phyloP scores from a whole-genome alignment of 2,888 invertebrate species.

The Itoplectis maculator region DNA sequence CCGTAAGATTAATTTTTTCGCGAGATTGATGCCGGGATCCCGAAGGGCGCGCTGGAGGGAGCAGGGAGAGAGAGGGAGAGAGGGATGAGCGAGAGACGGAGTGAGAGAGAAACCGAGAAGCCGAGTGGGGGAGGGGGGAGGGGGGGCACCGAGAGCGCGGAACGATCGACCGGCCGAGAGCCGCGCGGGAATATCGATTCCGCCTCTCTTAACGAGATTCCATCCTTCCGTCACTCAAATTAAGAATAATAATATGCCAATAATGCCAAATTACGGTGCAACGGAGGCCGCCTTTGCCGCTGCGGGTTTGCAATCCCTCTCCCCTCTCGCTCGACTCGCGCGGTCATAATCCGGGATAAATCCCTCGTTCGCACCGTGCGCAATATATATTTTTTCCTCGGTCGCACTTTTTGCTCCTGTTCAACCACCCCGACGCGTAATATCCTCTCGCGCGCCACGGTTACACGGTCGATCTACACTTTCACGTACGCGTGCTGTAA shows the following conservation, averaged over 20 bases:
- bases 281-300: conserved; percentile 67
- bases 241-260: conserved; percentile 83
- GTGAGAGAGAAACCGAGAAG: not conserved
- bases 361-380: conserved; percentile 42
- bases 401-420: conserved; percentile 11
- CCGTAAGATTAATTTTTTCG: conserved; percentile 83
- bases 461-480: conserved; percentile 15
- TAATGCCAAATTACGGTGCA: conserved; percentile 82
- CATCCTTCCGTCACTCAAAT: conserved; percentile 83
- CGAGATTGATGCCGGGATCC: conserved; percentile 84
- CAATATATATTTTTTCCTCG: conserved; percentile 22
- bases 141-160: conserved; percentile 60
- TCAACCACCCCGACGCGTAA: not conserved
- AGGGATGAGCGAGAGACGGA: conserved; percentile 38
- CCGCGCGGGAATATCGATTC: conserved; percentile 77
- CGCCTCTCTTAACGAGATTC: conserved; percentile 84
- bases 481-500: not conserved
- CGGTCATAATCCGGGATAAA: conserved; percentile 37
- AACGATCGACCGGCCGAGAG: conserved; percentile 70
- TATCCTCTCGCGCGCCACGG: not conserved
- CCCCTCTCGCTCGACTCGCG: conserved; percentile 57
- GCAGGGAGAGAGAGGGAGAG: conserved; percentile 51
- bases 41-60: conserved; percentile 76
- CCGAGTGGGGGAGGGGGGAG: conserved; percentile 23
- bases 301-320: conserved; percentile 47